Conservation (phyloP, 2,888 invertebrate species). For the Drosophila subsilvestris region DNA sequence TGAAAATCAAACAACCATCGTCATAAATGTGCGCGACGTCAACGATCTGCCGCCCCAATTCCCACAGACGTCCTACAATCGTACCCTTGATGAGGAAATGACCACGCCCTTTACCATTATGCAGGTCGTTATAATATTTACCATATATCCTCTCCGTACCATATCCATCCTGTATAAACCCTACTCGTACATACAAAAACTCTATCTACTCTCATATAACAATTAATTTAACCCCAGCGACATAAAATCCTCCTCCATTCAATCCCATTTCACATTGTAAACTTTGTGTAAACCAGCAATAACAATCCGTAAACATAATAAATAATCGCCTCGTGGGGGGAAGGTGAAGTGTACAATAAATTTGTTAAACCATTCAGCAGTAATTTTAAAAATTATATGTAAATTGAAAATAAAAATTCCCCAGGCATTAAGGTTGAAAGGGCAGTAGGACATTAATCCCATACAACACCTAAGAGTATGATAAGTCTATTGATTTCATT, state of each 20-base stretch:
- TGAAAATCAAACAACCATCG: slow-evolving; percentile 93
- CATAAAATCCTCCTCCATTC: slow-evolving; percentile 43
- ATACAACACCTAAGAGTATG: neutral
- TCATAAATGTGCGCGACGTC: slow-evolving; percentile 92
- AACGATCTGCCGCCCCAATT: slow-evolving; percentile 95
- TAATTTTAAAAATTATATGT: slow-evolving; percentile 8
- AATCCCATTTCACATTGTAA: slow-evolving; percentile 47
- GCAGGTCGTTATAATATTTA: slow-evolving; percentile 86
- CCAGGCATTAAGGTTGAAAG: neutral
- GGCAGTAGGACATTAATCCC: neutral
- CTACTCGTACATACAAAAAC: slow-evolving; percentile 25
- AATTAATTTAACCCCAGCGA: slow-evolving; percentile 58
- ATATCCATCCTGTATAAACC: slow-evolving; percentile 36
- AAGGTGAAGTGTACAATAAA: slow-evolving; percentile 13
- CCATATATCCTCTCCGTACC: slow-evolving; percentile 12
- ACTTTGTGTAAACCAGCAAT: slow-evolving; percentile 45
- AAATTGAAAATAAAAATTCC: slow-evolving; percentile 23
- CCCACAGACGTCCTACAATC: slow-evolving; percentile 89
- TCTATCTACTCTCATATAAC: slow-evolving; percentile 40
- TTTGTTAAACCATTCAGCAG: slow-evolving; percentile 20
- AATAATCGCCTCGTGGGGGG: slow-evolving; percentile 19
- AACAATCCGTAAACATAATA: slow-evolving; percentile 42
- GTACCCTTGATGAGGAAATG: slow-evolving; percentile 91
- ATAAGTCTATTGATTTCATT: neutral
- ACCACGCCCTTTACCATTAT: slow-evolving; percentile 90